Evolutionary conservation across 2,888 invertebrate genomes (phyloP), one percentile per base, ranked within the genome.

Genomic region (Leptodirus hochenwartii): DNA sequence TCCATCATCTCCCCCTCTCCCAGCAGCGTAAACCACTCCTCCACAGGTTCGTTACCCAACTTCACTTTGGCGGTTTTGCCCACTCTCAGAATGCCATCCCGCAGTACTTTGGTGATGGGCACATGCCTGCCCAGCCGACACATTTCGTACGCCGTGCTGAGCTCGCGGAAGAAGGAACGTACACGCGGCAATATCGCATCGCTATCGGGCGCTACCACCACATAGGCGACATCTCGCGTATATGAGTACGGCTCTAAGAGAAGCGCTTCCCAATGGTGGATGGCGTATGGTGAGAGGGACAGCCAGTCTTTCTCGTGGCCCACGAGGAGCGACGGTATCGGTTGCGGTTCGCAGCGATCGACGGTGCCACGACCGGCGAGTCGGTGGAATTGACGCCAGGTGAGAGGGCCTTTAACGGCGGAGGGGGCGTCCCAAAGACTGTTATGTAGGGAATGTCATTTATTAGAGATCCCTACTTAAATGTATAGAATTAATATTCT

Each of bases 301-400:
- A 95, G 60, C 84, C 91, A 90, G 50, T 96, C 95, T 45, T 85
- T 79, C 49, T 95, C 95, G 56, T 85, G 82, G 1, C 93, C 93
- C 22, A 91, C 88, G 31, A 93, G 72, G 25, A 95, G 64, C 4
- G 87, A 81, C 13, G 95, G 95, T 45, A 95, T 87, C 1, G 95
- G 93, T 56, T 95, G 95, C 17, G 95, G 93, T 51, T 93, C 93
- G 59, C 90, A 91, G 38, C 88, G 79, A 52, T 93, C 93, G 51
- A 87, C 85, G 32, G 88, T 85, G 31, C 88, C 90, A 50, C 91
- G 66, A 5, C 91, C 93, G 22, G 93, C 91, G 35, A 95, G 64
- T 34, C 88, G 71, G 63, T 93, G 95, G 59, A 98, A 95, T 54
- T 95, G 90, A 30, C 93, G 69, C 96, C 96, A 98, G 2, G 96